Evolutionary conservation across 2,113 vertebrate genomes (phyloP).

Genomic region (Cynoglossus semilaevis): DNA sequence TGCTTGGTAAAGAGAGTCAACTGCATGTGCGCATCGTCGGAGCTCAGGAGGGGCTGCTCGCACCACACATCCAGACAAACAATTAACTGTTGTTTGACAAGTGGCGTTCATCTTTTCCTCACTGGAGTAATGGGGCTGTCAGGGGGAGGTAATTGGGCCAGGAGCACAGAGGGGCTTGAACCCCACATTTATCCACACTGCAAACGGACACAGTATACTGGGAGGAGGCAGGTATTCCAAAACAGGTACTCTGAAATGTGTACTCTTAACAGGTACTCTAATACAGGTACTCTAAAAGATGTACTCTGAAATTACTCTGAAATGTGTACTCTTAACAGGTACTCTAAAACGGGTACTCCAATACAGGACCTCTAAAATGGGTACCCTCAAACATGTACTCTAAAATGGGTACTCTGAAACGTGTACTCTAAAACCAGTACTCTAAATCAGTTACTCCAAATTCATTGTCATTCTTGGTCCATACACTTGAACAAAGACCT

Average conservation of each 20-base stretch:
- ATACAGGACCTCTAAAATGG: too few species aligned
- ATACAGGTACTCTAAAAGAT: too few species aligned
- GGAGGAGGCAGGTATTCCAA: conserved; percentile 25
- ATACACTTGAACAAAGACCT: too few species aligned
- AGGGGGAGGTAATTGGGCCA: conserved; percentile 76
- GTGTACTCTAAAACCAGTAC: too few species aligned
- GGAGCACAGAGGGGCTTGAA: conserved; percentile 45
- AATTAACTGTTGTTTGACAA: conserved; percentile 94
- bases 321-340: too few species aligned
- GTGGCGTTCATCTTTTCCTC: conserved; percentile 94
- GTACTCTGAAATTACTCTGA: too few species aligned
- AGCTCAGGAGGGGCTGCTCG: conserved; percentile 45
- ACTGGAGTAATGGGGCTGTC: conserved; percentile 96
- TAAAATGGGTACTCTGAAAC: too few species aligned
- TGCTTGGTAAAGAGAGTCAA: conserved; percentile 67
- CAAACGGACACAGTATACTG: conserved; percentile 37
- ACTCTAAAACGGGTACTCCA: too few species aligned
- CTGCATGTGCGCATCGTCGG: conserved; percentile 27
- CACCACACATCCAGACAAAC: conserved; percentile 81
- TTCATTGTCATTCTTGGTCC: too few species aligned
- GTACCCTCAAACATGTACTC: too few species aligned
- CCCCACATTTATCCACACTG: conserved; percentile 54
- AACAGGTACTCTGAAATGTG: conserved; percentile 1
- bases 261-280: too few species aligned
- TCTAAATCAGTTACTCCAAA: too few species aligned